Percentiles rank a stretch among this genome's conserved stretches.
Evolutionary conservation across 2,113 vertebrate genomes (phyloP).

Genomic region (Cepphus grylle): DNA sequence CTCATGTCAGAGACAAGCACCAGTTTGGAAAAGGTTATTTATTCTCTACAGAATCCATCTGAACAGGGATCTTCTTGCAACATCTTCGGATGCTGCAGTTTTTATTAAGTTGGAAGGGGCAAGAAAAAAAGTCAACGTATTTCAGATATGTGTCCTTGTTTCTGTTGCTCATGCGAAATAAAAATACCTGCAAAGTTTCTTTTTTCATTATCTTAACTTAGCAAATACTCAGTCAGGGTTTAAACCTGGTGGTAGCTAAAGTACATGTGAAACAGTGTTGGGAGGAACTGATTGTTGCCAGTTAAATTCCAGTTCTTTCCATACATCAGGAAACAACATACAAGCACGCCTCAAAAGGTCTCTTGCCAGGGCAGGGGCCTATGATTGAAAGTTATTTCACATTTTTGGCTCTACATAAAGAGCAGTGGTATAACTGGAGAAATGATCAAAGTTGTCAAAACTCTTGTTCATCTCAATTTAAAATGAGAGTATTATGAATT

Average conservation of each 20-base stretch:
- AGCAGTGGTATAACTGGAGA: neutral
- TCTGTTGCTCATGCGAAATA: neutral
- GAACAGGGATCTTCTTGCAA: neutral
- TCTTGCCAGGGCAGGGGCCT: neutral
- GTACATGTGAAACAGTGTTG: neutral
- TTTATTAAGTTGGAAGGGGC: neutral
- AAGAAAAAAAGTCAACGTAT: neutral
- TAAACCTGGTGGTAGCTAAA: neutral
- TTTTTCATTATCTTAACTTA: neutral
- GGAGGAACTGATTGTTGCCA: neutral
- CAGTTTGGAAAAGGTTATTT: neutral
- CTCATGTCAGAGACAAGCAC: neutral
- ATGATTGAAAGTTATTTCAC: neutral
- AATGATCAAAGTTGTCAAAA: neutral
- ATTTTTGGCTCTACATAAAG: neutral
- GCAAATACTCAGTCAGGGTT: neutral
- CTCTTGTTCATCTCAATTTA: neutral
- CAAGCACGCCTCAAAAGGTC: neutral
- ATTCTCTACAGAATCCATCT: neutral
- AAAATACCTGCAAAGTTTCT: neutral
- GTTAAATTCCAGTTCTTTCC: neutral
- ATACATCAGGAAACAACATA: neutral
- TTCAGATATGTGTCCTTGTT: rapidly evolving
- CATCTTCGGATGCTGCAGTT: neutral
- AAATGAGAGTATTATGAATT: neutral